These are phyloP conservation scores for Psittacula cyanocephala DNA, from an alignment of 2,113 vertebrate species.

Conservation along the genomic window DNA sequence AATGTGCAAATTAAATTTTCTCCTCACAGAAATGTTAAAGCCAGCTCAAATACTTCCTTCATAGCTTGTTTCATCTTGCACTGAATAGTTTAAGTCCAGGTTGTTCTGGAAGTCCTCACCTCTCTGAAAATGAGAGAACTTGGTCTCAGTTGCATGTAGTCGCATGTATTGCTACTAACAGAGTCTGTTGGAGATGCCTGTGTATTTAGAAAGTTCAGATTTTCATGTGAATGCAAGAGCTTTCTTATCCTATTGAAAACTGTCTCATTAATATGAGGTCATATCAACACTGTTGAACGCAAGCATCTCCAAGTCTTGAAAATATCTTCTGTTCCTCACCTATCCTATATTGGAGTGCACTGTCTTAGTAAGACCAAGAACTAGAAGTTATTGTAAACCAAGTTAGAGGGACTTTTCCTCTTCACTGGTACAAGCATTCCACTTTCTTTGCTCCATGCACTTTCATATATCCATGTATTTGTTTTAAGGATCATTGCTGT, in stretches of 20 bases:
- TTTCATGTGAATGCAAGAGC: background rate
- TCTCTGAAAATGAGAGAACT: background rate
- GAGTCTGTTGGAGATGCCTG: background rate
- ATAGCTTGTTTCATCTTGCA: background rate
- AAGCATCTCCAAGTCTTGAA: background rate
- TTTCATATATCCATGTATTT: background rate
- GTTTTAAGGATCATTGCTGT: background rate
- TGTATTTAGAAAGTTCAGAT: background rate
- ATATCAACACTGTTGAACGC: background rate
- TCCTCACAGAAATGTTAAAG: background rate
- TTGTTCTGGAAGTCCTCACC: background rate
- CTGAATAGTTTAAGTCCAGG: background rate
- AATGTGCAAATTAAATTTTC: background rate
- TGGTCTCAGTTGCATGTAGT: background rate
- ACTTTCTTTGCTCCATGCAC: background rate
- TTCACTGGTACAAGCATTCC: background rate
- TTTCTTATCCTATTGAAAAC: background rate
- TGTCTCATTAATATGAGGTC: background rate
- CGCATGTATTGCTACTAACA: rapidly evolving
- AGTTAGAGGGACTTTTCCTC: background rate
- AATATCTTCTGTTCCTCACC: background rate
- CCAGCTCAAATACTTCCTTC: background rate
- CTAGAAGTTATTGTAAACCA: background rate
- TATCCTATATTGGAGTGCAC: background rate
- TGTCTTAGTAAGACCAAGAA: background rate